Percentiles rank a stretch among this genome's conserved stretches.
Conservation (phyloP, 2,113 vertebrate species). For the Mormyrus lacerda region DNA sequence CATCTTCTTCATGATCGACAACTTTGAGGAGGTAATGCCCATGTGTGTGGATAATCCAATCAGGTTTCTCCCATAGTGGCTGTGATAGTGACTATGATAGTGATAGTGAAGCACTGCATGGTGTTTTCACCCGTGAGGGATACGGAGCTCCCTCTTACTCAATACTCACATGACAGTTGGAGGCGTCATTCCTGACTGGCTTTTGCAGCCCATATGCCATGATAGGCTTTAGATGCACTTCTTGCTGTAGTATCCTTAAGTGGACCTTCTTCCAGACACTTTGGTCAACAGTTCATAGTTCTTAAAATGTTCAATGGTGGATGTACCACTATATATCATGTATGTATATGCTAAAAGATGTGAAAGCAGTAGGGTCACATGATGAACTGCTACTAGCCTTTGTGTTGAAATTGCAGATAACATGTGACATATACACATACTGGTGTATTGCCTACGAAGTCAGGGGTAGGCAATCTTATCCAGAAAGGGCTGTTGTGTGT, state of each 20-base stretch:
- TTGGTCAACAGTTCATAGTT: neutral
- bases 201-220: neutral
- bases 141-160: neutral
- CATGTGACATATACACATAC: neutral
- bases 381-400: neutral
- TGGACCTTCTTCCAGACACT: neutral
- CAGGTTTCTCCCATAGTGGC: neutral
- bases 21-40: slow-evolving; percentile 88
- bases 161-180: neutral
- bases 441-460: neutral
- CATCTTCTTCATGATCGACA: slow-evolving; percentile 99
- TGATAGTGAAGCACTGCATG: neutral
- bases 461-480: neutral
- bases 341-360: neutral
- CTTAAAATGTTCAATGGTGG: neutral
- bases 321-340: neutral
- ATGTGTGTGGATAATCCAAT: neutral
- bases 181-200: neutral
- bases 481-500: neutral
- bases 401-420: neutral
- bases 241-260: neutral
- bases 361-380: neutral
- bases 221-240: neutral
- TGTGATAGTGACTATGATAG: too few relatives aligned
- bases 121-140: neutral